Conservation (phyloP, 2,888 invertebrate genomes). For the Siphonodentalium dalli region DNA sequence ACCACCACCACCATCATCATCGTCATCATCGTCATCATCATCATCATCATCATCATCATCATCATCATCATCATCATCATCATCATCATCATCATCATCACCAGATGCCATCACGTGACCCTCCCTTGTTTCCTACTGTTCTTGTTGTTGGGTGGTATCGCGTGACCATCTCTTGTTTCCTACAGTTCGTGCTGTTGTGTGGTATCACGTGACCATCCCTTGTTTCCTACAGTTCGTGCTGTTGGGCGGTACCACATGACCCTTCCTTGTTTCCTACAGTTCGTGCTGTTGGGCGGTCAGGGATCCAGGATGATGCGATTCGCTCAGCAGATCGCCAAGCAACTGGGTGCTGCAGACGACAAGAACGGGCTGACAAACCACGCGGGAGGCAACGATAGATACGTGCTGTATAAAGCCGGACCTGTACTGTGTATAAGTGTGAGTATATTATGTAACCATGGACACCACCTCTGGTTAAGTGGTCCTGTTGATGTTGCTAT, state of each 20-base stretch:
- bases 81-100: slow-evolving; percentile 8
- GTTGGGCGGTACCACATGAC: too few relatives aligned
- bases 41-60: slow-evolving; percentile 12
- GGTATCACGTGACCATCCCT: neutral
- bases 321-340: slow-evolving; percentile 86
- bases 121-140: neutral
- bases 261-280: slow-evolving; percentile 69
- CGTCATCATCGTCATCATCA: neutral
- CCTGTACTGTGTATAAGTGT: slow-evolving; percentile 81
- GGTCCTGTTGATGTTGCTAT: too few relatives aligned
- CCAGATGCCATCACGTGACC: neutral
- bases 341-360: slow-evolving; percentile 71
- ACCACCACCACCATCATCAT: neutral
- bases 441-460: slow-evolving; percentile 23
- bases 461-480: too few relatives aligned
- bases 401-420: slow-evolving; percentile 96
- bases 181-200: neutral
- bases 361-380: slow-evolving; percentile 74
- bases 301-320: slow-evolving; percentile 92
- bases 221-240: neutral
- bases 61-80: slow-evolving; percentile 16
- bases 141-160: neutral
- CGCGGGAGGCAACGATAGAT: slow-evolving; percentile 83
- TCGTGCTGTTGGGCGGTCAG: slow-evolving; percentile 95
- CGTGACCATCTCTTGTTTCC: neutral